Base-by-base conservation (phyloP, 2,113 vertebrate species). In the Sclerurus mexicanus region DNA sequence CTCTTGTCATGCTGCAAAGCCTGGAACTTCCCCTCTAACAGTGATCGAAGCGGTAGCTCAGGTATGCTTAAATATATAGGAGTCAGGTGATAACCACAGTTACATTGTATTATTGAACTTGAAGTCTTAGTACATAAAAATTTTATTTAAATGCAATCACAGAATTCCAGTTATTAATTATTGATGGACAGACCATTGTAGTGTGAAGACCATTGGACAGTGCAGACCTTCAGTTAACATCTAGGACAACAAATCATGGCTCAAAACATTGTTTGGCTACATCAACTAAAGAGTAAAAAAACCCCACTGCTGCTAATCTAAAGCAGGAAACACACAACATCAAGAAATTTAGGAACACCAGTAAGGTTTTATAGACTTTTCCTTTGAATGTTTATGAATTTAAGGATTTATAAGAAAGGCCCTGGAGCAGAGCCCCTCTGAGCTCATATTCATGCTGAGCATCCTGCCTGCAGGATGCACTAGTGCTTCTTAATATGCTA, bases 1-100 rank as follows among this genome's bases (percentile, higher is more conserved):
- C 3, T 56, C 25, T 28, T 40, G 17, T 42, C 23, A 6, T 7
- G 19, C 55, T 88, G 79, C 40, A 69, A 80, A 90, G 28, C 46
- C 37, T 76, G 31, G 31, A 75, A 62, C 44, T 69, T 92, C 25
- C 40, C 20, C 33, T 39, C 63, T 58, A 84, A 53, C 49, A 88
- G 39, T 0, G 1, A 55, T 1, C 1, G 2, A 64, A 64, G 39
- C 0, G 3, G 25, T 12, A 68, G 49, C 59, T 69, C 5, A 46
- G 9, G 16, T 42, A 58, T 13, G 22, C 37, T 84, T 69, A 68
- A 73, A 85, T 30, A 80, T 22, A 37, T 1, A 56, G 20, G 22
- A 66, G 40, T 31, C 39, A 68, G 73, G 47, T 24, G 13, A 89
- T 31, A 71, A 76, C 5, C 12, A 37, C n/a, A 53, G 27, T 33